These are phyloP conservation scores for Stomorhina lunata DNA, from an alignment of 2,888 invertebrate species.

Conservation along the genomic window DNA sequence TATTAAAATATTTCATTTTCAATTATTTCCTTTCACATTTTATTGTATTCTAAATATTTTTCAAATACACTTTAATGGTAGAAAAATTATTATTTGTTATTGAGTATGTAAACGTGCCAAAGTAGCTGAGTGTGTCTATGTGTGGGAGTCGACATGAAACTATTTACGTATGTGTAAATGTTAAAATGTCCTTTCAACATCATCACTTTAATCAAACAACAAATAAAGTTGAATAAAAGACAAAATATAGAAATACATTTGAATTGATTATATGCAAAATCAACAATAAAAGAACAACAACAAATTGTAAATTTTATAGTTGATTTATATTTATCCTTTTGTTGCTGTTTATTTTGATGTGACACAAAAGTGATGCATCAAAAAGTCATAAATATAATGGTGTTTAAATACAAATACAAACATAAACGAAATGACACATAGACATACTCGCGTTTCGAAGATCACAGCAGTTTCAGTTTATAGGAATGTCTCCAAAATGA, in stretches of 20 bases:
- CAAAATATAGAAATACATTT: not conserved
- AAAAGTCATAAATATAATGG: constrained; percentile 56
- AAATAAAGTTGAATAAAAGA: not conserved
- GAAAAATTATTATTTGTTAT: not conserved
- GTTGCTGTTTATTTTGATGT: constrained; percentile 15
- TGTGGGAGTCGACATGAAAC: not conserved
- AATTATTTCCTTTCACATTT: not conserved
- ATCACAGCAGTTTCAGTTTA: too few relatives aligned
- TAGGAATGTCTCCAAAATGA: too few relatives aligned
- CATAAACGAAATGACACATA: constrained; percentile 32
- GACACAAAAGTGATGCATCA: constrained; percentile 47
- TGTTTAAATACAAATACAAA: constrained; percentile 40
- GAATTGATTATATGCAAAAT: constrained; percentile 37
- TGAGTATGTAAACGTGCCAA: not conserved
- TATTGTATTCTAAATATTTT: not conserved
- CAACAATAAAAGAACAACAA: constrained; percentile 7
- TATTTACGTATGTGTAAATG: not conserved
- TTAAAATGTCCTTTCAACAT: constrained; percentile 9
- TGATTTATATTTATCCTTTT: constrained; percentile 16
- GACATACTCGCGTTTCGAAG: not conserved
- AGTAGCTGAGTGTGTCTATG: not conserved
- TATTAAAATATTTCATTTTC: not conserved
- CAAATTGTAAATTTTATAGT: not conserved
- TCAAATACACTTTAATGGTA: not conserved
- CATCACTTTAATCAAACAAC: constrained; percentile 26